phyloP scores from a whole-genome alignment of 2,888 invertebrate genomes.

The Napeogenes sylphis region DNA sequence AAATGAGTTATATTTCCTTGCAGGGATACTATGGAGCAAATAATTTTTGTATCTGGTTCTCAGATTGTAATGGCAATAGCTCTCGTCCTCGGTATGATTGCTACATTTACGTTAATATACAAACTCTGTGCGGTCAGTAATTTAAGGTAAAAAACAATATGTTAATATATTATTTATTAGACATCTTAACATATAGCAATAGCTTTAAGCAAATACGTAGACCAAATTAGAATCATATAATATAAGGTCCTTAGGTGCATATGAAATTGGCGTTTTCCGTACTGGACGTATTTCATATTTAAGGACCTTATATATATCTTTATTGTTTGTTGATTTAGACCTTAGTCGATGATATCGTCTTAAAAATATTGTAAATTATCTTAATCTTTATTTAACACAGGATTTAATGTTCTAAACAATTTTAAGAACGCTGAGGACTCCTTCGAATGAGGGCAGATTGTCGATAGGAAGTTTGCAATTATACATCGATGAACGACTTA shows the following conservation, averaged over 20 bases:
- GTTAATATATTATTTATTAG: neutral
- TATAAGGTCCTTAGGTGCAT: too few species aligned
- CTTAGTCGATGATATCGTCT: neutral
- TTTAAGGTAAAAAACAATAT: slow-evolving; percentile 48
- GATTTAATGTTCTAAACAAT: slow-evolving; percentile 1
- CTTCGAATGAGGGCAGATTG: slow-evolving; percentile 44
- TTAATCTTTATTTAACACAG: neutral
- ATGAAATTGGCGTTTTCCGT: too few species aligned
- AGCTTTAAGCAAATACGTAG: too few species aligned
- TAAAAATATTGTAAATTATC: neutral
- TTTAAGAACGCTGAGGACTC: slow-evolving; percentile 50
- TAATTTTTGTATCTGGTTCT: slow-evolving; percentile 63
- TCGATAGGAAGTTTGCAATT: slow-evolving; percentile 70
- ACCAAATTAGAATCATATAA: too few species aligned
- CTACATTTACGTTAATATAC: slow-evolving; percentile 64
- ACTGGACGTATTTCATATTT: too few species aligned
- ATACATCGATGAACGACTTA: slow-evolving; percentile 63
- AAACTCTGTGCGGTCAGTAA: slow-evolving; percentile 61
- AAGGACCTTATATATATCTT: neutral
- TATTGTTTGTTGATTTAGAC: neutral
- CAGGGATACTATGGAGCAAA: slow-evolving; percentile 65
- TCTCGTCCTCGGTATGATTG: slow-evolving; percentile 65
- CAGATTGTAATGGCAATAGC: slow-evolving; percentile 72
- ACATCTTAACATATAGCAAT: neutral
- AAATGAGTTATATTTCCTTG: slow-evolving; percentile 29